phyloP scores from a whole-genome alignment of 2,888 invertebrate species.

The Drosophila emarginata region DNA sequence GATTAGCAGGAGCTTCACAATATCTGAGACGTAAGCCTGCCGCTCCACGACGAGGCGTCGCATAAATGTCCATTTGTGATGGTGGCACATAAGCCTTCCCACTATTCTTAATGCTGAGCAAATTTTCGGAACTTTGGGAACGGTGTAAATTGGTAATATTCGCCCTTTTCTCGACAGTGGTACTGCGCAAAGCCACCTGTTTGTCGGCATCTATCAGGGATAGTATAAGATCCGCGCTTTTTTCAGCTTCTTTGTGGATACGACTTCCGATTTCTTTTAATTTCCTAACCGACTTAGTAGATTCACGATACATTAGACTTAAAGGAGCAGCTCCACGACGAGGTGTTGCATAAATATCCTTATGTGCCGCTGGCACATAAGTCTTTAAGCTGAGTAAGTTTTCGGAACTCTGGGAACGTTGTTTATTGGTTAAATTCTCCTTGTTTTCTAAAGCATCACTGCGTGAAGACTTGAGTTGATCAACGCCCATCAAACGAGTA shows the following conservation, averaged over 20 bases:
- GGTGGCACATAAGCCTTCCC: too few relatives aligned
- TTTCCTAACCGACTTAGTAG: too few relatives aligned
- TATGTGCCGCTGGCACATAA: slow-evolving; percentile 59
- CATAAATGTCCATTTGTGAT: slow-evolving; percentile 68
- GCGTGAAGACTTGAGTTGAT: slow-evolving; percentile 86
- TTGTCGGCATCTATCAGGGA: slow-evolving; percentile 75
- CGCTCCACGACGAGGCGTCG: slow-evolving; percentile 86
- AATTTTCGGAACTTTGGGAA: slow-evolving; percentile 78
- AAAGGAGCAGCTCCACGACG: slow-evolving; percentile 86
- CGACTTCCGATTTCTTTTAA: too few relatives aligned
- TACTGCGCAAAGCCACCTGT: too few relatives aligned
- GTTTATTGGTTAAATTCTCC: slow-evolving; percentile 79
- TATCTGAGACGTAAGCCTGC: slow-evolving; percentile 85
- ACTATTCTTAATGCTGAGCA: too few relatives aligned
- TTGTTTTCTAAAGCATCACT: slow-evolving; percentile 86
- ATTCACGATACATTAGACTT: slow-evolving; percentile 85
- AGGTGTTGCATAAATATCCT: slow-evolving; percentile 70
- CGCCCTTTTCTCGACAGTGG: slow-evolving; percentile 65
- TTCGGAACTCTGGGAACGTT: slow-evolving; percentile 79
- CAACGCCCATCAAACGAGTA: slow-evolving; percentile 85
- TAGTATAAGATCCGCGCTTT: slow-evolving; percentile 91
- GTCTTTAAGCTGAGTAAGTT: slow-evolving; percentile 59
- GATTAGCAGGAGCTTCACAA: too few relatives aligned
- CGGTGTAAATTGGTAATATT: slow-evolving; percentile 82
- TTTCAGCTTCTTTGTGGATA: too few relatives aligned